Conservation (phyloP, 92 coral and sea anemone species). For the Porites evermanni region DNA sequence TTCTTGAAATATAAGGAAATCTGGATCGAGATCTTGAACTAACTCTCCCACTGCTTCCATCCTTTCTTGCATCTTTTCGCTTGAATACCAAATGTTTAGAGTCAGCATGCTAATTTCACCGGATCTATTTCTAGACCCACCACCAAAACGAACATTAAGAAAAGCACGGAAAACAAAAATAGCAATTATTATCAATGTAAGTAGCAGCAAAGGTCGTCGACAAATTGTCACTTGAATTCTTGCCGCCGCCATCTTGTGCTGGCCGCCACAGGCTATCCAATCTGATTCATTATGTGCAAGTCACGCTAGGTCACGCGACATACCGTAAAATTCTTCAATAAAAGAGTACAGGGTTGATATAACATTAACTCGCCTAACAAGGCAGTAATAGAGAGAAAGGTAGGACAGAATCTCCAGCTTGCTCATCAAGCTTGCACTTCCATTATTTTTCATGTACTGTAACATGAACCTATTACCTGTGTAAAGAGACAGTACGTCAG, state of each 20-base stretch:
- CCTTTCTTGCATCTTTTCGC: slow-evolving; percentile 49
- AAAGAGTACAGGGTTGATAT: no score
- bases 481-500: no score
- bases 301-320: no score
- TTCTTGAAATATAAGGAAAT: slow-evolving; percentile 71
- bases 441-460: no score
- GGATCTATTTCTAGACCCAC: neutral
- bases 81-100: slow-evolving; percentile 70
- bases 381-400: no score
- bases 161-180: neutral
- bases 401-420: no score
- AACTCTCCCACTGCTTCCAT: slow-evolving; percentile 72
- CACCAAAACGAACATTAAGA: neutral
- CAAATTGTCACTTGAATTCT: neutral
- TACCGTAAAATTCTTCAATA: no score
- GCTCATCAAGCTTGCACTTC: no score
- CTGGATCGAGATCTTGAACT: slow-evolving; percentile 52
- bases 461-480: no score
- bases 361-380: no score
- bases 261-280: no score
- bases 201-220: neutral
- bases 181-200: neutral
- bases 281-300: no score
- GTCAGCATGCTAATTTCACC: slow-evolving; percentile 61
- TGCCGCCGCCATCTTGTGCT: neutral